Base-by-base conservation (phyloP, 1,140 invertebrate species). In the Cotesia chilonis region DNA sequence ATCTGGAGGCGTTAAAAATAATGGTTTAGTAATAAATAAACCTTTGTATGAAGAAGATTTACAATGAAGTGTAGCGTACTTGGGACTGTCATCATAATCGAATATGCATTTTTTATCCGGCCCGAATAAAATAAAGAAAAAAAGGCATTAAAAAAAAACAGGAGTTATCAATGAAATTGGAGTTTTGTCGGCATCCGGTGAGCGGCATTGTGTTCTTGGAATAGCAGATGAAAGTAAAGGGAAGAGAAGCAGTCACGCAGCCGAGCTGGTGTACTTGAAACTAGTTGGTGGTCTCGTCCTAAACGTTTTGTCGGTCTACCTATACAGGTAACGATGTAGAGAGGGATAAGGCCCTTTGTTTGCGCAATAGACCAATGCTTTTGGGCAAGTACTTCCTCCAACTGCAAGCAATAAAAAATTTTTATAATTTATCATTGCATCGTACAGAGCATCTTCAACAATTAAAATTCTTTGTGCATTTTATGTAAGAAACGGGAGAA, bases 141-240 rank as follows among this genome's bases (percentile, higher is more conserved):
- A 60, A 54, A 57, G 10, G 36, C 3, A 55, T 37, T 7, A 54
- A 37, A 41, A 63, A 63, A 55, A 55, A 28, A 71, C 61, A 63
- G 41, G 41, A 36, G 66, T 65, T 73, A 73, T 73, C 72, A 73
- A 73, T 73, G 72, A 73, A 73, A 70, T 73, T 64, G 47, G 68
- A 73, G 67, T 73, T 69, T 52, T 35, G 20, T 20, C 20, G 61
- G 60, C 72, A 66, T 73, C 61, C 68, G 72, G 72, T 64, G 41
- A 65, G n/a, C n/a, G 6, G 38, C 36, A 73, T 73, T 73, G 72
- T 73, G 47, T 57, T 54, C n/a, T 63, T 36, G 38, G 28, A 47
- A 57, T 37, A 36, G 36, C 12, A 52, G 47, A 51, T 55, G 71
- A 51, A 60, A 51, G 17, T 68, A 52, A 61, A 61, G 35, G 57